phyloP scores from a whole-genome alignment of 2,113 vertebrate species.

The Pipra filicauda region DNA sequence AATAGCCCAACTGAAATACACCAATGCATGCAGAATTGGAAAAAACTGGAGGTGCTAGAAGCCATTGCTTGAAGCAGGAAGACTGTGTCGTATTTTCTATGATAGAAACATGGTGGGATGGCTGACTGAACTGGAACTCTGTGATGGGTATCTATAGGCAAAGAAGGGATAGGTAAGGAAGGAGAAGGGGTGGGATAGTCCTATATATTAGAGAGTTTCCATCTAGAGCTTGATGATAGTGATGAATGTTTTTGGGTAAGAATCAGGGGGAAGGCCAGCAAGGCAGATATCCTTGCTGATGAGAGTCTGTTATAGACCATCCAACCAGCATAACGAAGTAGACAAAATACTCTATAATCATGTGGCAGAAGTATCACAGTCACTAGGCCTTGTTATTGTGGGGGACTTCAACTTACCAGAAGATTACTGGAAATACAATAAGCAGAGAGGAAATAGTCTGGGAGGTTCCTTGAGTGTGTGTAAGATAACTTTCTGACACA shows the following conservation, averaged over 20 bases:
- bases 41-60: neutral
- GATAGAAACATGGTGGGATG: neutral
- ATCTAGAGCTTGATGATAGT: neutral
- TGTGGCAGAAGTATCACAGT: neutral
- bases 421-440: neutral
- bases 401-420: neutral
- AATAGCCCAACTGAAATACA: neutral
- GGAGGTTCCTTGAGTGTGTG: neutral
- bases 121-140: neutral
- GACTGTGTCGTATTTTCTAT: neutral
- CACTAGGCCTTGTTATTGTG: neutral
- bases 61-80: neutral
- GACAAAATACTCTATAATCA: no score
- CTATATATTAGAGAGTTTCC: neutral
- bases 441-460: neutral
- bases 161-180: neutral
- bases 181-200: neutral
- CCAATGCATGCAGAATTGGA: neutral
- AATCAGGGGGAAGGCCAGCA: neutral
- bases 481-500: neutral
- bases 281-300: neutral
- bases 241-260: neutral
- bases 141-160: neutral
- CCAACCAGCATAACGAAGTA: neutral
- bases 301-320: neutral